phyloP scores from a whole-genome alignment of 35 echinoderm and acorn worm genomes.

The Lytechinus pictus region DNA sequence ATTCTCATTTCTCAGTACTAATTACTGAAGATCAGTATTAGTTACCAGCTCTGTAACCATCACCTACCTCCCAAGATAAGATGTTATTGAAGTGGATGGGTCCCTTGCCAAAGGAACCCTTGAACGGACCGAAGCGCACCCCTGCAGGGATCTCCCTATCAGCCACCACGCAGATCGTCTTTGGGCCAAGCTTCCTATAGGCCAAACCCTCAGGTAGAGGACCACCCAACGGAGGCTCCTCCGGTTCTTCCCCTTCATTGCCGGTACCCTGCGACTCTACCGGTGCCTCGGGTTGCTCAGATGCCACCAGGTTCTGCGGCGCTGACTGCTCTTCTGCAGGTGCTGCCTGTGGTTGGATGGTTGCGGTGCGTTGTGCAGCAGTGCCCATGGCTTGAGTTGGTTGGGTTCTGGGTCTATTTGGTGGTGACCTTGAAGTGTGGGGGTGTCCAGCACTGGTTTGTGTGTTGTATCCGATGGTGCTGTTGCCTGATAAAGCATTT shows the following conservation, averaged over 20 bases:
- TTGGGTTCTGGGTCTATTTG: neutral
- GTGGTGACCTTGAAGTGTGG: neutral
- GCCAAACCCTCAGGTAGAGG: conserved; percentile 5
- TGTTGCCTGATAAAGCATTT: neutral
- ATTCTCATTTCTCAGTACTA: too few species aligned
- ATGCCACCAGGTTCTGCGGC: neutral
- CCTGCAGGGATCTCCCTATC: neutral
- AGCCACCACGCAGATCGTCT: neutral
- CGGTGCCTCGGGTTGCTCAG: neutral
- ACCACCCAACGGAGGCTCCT: neutral
- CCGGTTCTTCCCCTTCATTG: neutral
- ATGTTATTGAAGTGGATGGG: conserved; percentile 14
- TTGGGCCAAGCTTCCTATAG: neutral
- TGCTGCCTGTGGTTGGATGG: neutral
- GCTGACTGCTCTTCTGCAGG: neutral
- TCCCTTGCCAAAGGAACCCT: neutral
- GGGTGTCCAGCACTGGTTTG: neutral
- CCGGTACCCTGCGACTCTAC: neutral
- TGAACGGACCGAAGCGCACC: conserved; percentile 1
- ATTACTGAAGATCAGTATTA: neutral
- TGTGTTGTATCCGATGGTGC: neutral
- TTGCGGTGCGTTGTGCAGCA: neutral
- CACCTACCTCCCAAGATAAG: conserved; percentile 34
- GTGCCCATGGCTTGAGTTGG: neutral
- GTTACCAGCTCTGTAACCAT: neutral